Percentiles rank a stretch among this genome's conserved stretches.
phyloP scores from a whole-genome alignment of 1,140 invertebrate genomes.

The Halyomorpha halys region DNA sequence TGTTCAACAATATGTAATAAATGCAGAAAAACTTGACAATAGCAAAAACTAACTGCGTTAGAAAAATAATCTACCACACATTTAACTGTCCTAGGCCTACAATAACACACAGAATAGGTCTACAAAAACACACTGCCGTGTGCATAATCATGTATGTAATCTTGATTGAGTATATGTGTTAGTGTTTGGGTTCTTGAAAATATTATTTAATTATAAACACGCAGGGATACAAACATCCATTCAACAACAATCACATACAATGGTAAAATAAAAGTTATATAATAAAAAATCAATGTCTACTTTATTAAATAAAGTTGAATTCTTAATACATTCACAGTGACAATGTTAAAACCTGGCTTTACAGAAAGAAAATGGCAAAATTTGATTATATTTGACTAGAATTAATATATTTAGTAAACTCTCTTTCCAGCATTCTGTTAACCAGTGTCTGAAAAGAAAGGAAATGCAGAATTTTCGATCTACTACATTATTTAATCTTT shows the following conservation, averaged over 20 bases:
- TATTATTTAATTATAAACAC: slow-evolving; percentile 3
- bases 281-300: no score
- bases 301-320: no score
- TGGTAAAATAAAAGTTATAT: no score
- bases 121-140: slow-evolving; percentile 6
- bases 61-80: slow-evolving; percentile 31
- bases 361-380: no score
- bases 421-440: no score
- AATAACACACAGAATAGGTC: slow-evolving; percentile 18
- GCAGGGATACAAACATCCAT: background rate
- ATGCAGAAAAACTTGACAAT: slow-evolving; percentile 16
- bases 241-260: background rate
- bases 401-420: no score
- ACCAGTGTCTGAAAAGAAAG: no score
- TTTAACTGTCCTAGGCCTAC: slow-evolving; percentile 28
- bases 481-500: no score
- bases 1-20: slow-evolving; percentile 19
- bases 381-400: no score
- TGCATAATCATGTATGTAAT: background rate
- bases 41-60: slow-evolving; percentile 28
- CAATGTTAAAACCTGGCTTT: no score
- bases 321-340: no score
- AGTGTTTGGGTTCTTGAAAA: background rate
- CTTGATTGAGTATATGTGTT: background rate
- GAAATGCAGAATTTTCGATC: no score